A percentile compares a stretch with the other conserved stretches of the same genome.
phyloP scores from a whole-genome alignment of 2,797 vertebrate species.

The Pteronotus mesoamericanus region DNA sequence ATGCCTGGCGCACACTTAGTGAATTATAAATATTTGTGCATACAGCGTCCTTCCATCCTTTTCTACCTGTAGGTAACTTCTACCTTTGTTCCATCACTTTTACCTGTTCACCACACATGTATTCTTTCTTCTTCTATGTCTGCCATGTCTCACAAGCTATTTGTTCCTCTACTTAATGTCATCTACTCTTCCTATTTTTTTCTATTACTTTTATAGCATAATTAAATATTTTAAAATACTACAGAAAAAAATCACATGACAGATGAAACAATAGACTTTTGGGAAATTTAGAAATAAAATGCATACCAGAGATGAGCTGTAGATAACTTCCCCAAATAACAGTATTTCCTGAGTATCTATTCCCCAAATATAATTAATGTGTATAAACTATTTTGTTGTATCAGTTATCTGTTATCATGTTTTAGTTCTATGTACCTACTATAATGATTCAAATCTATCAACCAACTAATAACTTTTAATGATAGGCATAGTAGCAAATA shows the following conservation, averaged over 20 bases:
- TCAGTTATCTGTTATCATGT: background rate
- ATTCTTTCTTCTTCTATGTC: background rate
- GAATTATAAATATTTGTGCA: background rate
- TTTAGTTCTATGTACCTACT: background rate
- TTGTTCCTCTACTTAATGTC: background rate
- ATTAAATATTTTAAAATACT: conserved; percentile 6
- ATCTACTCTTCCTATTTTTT: background rate
- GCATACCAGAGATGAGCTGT: background rate
- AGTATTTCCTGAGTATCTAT: background rate
- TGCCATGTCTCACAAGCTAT: background rate
- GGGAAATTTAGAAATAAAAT: background rate
- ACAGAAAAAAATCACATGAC: background rate
- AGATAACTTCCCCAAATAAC: background rate
- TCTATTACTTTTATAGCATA: background rate
- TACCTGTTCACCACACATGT: background rate
- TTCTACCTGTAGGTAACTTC: background rate
- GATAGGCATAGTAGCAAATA: background rate
- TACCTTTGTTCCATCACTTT: background rate
- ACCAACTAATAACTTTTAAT: background rate
- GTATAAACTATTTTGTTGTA: background rate
- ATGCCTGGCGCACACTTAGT: background rate
- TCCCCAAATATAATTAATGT: background rate
- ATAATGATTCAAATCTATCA: background rate
- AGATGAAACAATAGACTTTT: background rate
- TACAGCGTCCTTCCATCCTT: background rate